Evolutionary conservation across 2,888 invertebrate genomes (phyloP), one percentile per base, ranked within the genome.

Genomic region (Rhogogaster chlorosoma): DNA sequence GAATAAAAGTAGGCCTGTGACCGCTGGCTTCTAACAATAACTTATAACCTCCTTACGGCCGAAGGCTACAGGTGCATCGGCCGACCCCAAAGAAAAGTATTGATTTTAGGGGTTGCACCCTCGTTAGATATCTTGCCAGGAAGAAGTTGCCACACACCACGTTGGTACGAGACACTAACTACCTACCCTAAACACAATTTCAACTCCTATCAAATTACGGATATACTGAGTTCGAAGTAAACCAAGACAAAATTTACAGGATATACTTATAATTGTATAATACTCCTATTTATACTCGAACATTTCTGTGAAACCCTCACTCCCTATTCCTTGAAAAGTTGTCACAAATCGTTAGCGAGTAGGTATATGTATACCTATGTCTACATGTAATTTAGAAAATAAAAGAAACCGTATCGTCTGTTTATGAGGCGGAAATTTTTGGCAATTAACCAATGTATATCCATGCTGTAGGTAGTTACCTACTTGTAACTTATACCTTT

Each of bases 51-150:
- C 80, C 70, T 83, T 45, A 45, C 45, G n/a, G 32, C 45, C n/a
- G 67, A 83, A 61, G 83, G 42, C 83, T 83, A 61, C 64, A 90
- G 89, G 91, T 91, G 90, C 91, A 91, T 91, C 91, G 90, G 89
- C 90, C 90, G 85, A 86, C 88, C 87, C 87, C 86, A 87, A 88
- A 87, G 90, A 90, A 90, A 90, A 91, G 88, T 91, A 91, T 91
- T 91, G 91, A 91, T 91, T 91, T 91, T 91, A 67, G 83, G 80
- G 80, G 64, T 83, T 83, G 83, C 83, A 83, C 83, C 83, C 83
- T 83, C 70, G 64, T 83, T 83, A 70, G 83, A 67, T 67, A 83
- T 83, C 64, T 42, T 67, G 42, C 32, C 67, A 22, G n/a, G 61
- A 80, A 61, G 15, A 61, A 80, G 61, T 38, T 80, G 80, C 36